phyloP scores from a whole-genome alignment of 2,888 invertebrate genomes.

The Pyrgus malvae region DNA sequence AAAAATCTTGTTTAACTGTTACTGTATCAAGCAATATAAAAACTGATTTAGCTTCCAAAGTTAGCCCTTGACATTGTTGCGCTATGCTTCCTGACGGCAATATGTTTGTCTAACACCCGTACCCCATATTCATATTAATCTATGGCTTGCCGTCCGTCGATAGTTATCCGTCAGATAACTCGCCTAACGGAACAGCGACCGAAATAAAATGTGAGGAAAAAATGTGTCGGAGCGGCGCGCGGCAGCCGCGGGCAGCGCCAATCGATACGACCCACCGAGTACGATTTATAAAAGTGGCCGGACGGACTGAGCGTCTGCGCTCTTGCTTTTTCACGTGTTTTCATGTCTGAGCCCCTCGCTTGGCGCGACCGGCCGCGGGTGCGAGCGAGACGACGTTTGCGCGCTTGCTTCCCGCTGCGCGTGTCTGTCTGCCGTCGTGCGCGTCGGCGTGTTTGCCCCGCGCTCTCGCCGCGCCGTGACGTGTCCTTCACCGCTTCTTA shows the following conservation, averaged over 20 bases:
- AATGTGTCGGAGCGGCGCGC: not conserved
- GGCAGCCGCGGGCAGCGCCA: conserved; percentile 23
- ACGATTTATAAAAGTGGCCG: conserved; percentile 52
- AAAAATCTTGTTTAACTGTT: too few species aligned
- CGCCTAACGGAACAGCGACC: conserved; percentile 17
- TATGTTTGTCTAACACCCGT: too few species aligned
- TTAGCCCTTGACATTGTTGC: too few species aligned
- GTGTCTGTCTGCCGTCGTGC: conserved; percentile 70
- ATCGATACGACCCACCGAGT: conserved; percentile 57
- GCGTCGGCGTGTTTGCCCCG: conserved; percentile 56
- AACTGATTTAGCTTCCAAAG: too few species aligned
- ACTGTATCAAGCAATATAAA: too few species aligned
- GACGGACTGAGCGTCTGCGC: conserved; percentile 62
- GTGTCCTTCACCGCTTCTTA: conserved; percentile 19
- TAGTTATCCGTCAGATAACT: not conserved
- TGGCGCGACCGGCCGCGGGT: conserved; percentile 33
- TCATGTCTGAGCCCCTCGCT: conserved; percentile 42
- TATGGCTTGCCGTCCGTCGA: too few species aligned
- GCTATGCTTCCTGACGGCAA: too few species aligned
- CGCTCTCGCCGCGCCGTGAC: conserved; percentile 50
- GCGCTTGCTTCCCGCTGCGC: conserved; percentile 65
- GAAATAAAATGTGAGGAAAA: conserved; percentile 30
- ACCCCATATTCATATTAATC: too few species aligned
- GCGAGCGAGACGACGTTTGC: conserved; percentile 53
- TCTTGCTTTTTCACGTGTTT: conserved; percentile 68